Evolutionary conservation across 2,113 vertebrate species (phyloP).

Genomic region (Mobula birostris): DNA sequence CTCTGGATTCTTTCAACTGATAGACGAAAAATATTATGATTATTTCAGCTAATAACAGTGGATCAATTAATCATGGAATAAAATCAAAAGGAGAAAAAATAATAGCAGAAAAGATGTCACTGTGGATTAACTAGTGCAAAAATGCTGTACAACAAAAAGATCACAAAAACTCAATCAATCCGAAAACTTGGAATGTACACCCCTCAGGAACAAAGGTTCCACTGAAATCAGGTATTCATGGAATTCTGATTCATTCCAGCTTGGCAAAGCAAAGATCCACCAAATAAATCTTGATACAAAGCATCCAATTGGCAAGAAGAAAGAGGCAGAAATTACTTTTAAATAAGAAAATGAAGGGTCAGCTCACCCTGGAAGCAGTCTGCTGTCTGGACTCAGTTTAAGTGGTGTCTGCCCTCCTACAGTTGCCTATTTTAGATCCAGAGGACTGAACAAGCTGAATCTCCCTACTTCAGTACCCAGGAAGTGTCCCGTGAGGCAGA

Average conservation of each 20-base stretch:
- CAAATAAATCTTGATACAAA: background rate
- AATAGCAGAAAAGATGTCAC: background rate
- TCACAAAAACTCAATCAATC: background rate
- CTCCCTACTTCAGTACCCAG: too few species aligned
- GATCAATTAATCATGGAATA: background rate
- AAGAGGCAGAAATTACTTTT: background rate
- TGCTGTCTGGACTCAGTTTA: too few species aligned
- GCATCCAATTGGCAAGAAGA: background rate
- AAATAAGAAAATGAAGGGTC: background rate
- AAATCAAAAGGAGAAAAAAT: background rate
- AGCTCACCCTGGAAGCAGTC: too few species aligned
- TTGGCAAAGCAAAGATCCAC: background rate
- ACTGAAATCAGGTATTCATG: background rate
- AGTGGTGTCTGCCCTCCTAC: too few species aligned
- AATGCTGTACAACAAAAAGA: background rate
- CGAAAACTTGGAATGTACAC: background rate
- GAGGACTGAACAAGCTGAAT: too few species aligned
- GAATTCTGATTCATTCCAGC: background rate
- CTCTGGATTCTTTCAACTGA: background rate
- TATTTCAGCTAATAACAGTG: background rate
- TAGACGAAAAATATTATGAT: background rate
- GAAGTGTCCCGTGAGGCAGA: too few species aligned
- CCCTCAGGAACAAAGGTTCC: background rate
- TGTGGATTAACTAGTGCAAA: background rate
- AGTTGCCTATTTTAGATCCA: too few species aligned